phyloP scores from a whole-genome alignment of 2,797 vertebrate species.

The Neosilurus hyrtlii region DNA sequence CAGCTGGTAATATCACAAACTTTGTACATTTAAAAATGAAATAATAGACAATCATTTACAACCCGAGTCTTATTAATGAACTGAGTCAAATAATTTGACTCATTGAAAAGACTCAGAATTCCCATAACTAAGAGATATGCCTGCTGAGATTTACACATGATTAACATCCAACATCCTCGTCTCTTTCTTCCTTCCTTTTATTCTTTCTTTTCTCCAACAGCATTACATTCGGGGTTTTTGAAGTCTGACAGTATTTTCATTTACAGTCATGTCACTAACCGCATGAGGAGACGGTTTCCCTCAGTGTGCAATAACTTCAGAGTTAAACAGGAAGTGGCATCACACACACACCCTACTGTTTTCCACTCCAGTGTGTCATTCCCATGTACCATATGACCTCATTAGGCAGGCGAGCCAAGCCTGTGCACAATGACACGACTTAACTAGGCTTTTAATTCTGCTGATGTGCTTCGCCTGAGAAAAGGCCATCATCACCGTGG shows the following conservation, averaged over 20 bases:
- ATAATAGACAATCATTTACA: neutral
- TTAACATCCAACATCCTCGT: neutral
- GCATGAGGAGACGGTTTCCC: neutral
- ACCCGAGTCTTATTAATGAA: neutral
- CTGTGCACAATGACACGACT: neutral
- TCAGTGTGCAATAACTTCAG: neutral
- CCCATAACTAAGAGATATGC: neutral
- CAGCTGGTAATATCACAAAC: neutral
- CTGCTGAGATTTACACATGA: neutral
- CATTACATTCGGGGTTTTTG: neutral
- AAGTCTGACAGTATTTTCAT: neutral
- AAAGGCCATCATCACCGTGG: neutral
- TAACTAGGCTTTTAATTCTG: neutral
- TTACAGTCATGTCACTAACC: neutral
- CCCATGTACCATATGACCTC: neutral
- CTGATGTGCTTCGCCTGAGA: neutral
- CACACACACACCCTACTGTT: neutral
- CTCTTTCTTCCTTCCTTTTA: neutral
- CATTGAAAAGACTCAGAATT: neutral
- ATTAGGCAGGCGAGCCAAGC: neutral
- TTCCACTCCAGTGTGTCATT: neutral
- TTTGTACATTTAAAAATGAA: neutral
- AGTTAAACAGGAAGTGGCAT: constrained; percentile 1
- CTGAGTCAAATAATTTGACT: neutral
- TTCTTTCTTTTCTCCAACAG: neutral